phyloP scores from a whole-genome alignment of 2,888 invertebrate genomes.

The Drosophila anomelani region DNA sequence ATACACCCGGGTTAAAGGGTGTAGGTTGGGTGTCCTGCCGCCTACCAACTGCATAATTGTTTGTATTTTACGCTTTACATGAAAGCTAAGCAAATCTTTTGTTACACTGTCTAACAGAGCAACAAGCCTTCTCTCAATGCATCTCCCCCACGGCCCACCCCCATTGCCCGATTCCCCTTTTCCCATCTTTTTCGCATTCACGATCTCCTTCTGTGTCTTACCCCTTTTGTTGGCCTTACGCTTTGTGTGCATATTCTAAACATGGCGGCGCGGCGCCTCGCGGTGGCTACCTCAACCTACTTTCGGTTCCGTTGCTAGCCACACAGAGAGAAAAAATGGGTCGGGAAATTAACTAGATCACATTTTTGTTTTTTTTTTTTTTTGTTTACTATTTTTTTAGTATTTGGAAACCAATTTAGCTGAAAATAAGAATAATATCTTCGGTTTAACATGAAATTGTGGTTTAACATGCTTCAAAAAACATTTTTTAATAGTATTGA shows the following conservation, averaged over 20 bases:
- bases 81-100: constrained; percentile 81
- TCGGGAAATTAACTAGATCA: neutral
- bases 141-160: neutral
- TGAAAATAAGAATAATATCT: too few relatives aligned
- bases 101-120: constrained; percentile 71
- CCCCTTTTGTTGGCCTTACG: constrained; percentile 74
- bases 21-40: constrained; percentile 1
- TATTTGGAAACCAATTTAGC: too few relatives aligned
- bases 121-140: constrained; percentile 50
- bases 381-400: too few relatives aligned
- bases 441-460: too few relatives aligned
- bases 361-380: too few relatives aligned
- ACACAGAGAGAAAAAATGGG: constrained; percentile 4
- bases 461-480: too few relatives aligned
- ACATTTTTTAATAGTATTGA: too few relatives aligned
- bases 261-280: constrained; percentile 69
- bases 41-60: constrained; percentile 71
- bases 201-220: constrained; percentile 5
- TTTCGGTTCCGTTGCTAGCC: constrained; percentile 44
- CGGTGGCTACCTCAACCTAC: constrained; percentile 76
- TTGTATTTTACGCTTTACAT: constrained; percentile 81
- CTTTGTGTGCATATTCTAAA: constrained; percentile 79
- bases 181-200: constrained; percentile 3
- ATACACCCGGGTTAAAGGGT: neutral
- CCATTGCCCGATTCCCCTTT: neutral